Conservation (phyloP, 2,797 vertebrate genomes). For the Carcharodon carcharias region DNA sequence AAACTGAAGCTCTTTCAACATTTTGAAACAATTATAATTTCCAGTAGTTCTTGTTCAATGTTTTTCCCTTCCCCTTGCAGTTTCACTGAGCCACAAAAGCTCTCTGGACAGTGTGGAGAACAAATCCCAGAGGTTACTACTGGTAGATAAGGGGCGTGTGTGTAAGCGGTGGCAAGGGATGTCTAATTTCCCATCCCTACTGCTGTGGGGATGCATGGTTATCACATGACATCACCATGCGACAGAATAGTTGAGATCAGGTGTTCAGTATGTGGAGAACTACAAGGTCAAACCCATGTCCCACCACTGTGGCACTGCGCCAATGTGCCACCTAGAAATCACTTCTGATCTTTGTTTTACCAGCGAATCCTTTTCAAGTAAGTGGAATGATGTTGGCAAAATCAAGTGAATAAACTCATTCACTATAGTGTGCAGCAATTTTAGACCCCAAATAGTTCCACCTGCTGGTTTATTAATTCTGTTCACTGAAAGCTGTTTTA, state of each 20-base stretch:
- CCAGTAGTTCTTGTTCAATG: background rate
- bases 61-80: background rate
- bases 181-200: background rate
- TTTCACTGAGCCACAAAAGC: background rate
- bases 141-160: background rate
- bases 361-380: background rate
- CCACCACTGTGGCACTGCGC: background rate
- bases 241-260: background rate
- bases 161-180: background rate
- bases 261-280: background rate
- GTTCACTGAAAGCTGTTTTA: background rate
- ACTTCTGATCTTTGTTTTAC: background rate
- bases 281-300: background rate
- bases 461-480: background rate
- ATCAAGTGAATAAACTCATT: background rate
- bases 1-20: constrained; percentile 26
- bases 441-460: background rate
- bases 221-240: background rate
- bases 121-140: background rate
- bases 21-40: constrained; percentile 1
- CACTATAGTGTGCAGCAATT: background rate
- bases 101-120: background rate
- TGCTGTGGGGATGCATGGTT: background rate
- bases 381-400: background rate
- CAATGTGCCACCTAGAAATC: background rate